Percentiles rank a stretch among this genome's conserved stretches.
Conservation (phyloP, 1,140 invertebrate genomes). For the Anastatus disparis region DNA sequence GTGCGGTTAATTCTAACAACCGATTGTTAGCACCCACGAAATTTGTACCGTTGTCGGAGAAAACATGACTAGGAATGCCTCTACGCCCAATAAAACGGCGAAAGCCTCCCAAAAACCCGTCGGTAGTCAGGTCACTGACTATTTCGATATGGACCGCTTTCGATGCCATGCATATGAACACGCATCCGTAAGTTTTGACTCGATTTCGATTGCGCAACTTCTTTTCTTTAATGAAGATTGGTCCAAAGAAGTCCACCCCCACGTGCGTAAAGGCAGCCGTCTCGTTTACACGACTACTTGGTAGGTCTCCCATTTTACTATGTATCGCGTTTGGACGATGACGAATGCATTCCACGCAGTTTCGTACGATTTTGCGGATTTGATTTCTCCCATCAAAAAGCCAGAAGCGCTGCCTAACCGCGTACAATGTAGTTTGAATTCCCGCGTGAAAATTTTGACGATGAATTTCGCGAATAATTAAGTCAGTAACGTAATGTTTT, state of each 20-base stretch:
- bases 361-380: neutral
- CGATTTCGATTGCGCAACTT: no score
- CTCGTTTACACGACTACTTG: neutral
- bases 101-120: neutral
- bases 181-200: no score
- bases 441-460: neutral
- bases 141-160: no score
- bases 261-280: no score
- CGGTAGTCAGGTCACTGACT: no score
- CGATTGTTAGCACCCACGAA: constrained; percentile 43
- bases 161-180: no score
- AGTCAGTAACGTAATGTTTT: no score
- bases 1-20: constrained; percentile 19
- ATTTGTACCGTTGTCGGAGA: constrained; percentile 48
- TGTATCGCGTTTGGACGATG: neutral
- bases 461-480: neutral
- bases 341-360: neutral
- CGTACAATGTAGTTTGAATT: neutral
- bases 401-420: neutral
- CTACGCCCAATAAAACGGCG: neutral
- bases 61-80: constrained; percentile 38
- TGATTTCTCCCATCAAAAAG: neutral
- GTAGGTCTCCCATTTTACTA: neutral
- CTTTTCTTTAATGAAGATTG: no score
- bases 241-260: no score